Evolutionary conservation across 2,113 vertebrate species (phyloP).

Genomic region (Coracopsis vasa): DNA sequence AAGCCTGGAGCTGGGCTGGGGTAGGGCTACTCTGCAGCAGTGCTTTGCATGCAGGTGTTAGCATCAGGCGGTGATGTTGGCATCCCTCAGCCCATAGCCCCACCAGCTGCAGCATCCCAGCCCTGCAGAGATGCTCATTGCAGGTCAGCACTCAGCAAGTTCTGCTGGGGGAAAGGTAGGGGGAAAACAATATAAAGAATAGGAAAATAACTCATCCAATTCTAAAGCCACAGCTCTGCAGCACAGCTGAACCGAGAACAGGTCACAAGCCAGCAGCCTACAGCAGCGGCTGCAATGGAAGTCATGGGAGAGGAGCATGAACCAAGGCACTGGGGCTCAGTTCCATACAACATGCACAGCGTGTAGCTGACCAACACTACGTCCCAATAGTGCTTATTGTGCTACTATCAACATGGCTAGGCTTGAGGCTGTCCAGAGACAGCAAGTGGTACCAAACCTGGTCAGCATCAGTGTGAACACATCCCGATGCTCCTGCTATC

Average conservation of each 20-base stretch:
- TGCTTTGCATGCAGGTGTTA: not conserved
- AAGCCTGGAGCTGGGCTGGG: not conserved
- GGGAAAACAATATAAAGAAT: not conserved
- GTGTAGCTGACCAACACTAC: not conserved
- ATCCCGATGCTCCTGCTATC: not conserved
- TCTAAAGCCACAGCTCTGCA: not conserved
- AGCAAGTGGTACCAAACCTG: not conserved
- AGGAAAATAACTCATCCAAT: not conserved
- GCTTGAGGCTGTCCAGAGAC: not conserved
- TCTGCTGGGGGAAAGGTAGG: not conserved
- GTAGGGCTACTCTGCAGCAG: not conserved
- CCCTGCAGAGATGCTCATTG: not conserved
- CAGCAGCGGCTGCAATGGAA: not conserved
- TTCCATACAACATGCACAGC: not conserved
- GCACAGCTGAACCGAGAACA: not conserved
- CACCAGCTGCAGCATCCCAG: not conserved
- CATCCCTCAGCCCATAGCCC: not conserved
- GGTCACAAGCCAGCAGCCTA: not conserved
- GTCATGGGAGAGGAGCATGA: not conserved
- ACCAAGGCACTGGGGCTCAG: not conserved
- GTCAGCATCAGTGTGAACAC: not conserved
- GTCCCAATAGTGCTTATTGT: not conserved
- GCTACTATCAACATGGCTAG: not conserved
- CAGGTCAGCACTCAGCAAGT: not conserved
- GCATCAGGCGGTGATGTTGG: fast-evolving